Evolutionary conservation across 2,888 invertebrate genomes (phyloP).

Genomic region (Phaonia tiefii): DNA sequence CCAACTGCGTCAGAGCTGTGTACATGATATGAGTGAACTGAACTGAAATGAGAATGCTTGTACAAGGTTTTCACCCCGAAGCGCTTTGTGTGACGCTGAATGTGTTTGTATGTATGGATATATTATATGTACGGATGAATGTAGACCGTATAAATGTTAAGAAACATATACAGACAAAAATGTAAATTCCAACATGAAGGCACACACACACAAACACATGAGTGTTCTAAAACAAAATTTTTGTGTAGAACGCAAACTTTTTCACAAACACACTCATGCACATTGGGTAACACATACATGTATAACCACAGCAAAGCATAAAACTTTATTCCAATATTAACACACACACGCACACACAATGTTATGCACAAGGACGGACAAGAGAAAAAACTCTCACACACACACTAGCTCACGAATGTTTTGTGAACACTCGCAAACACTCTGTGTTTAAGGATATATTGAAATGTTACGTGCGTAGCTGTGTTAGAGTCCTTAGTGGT

Average conservation of each 20-base stretch:
- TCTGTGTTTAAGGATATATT: not conserved
- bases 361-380: not conserved
- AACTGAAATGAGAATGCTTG: slow-evolving; percentile 25
- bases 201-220: slow-evolving; percentile 34
- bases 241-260: slow-evolving; percentile 9
- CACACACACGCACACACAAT: slow-evolving; percentile 49
- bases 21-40: slow-evolving; percentile 5
- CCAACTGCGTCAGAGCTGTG: slow-evolving; percentile 38
- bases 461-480: not conserved
- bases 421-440: no score
- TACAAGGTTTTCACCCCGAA: slow-evolving; percentile 64
- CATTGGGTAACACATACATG: not conserved
- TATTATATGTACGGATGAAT: not conserved
- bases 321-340: slow-evolving; percentile 8
- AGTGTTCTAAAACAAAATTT: not conserved
- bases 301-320: no score
- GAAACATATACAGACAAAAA: slow-evolving; percentile 28
- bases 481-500: slow-evolving; percentile 23
- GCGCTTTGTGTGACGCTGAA: slow-evolving; percentile 27
- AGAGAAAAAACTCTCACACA: no score
- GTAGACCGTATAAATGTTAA: not conserved
- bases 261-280: not conserved
- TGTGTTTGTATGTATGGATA: slow-evolving; percentile 8
- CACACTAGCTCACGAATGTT: no score
- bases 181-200: slow-evolving; percentile 21